Evolutionary conservation across 2,113 vertebrate species (phyloP).

Genomic region (Phasianus colchicus): DNA sequence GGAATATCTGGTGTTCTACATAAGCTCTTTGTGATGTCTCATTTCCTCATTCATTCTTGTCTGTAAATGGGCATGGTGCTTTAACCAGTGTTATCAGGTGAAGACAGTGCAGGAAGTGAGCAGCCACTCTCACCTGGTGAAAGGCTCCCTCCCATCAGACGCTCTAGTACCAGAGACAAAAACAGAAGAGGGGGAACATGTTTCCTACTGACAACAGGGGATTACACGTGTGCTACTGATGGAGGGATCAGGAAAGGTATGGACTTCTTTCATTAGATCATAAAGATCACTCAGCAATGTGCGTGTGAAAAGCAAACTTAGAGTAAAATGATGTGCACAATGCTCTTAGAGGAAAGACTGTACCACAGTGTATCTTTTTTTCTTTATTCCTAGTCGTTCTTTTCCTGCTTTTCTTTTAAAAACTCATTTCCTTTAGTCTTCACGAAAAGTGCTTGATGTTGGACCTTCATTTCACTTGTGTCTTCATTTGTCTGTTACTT

Average conservation of each 20-base stretch:
- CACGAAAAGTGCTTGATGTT: slow-evolving; percentile 52
- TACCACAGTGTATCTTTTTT: slow-evolving; percentile 49
- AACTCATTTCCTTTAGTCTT: slow-evolving; percentile 12
- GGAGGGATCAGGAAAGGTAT: slow-evolving; percentile 92
- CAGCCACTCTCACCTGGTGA: slow-evolving; percentile 93
- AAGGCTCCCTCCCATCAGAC: slow-evolving; percentile 90
- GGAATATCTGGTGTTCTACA: slow-evolving; percentile 63
- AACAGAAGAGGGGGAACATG: slow-evolving; percentile 91
- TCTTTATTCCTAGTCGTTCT: slow-evolving; percentile 34
- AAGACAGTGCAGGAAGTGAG: slow-evolving; percentile 95
- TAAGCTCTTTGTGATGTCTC: slow-evolving; percentile 83
- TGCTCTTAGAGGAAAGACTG: slow-evolving; percentile 56
- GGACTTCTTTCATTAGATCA: slow-evolving; percentile 77
- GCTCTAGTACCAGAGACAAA: slow-evolving; percentile 93
- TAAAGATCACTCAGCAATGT: slow-evolving; percentile 67
- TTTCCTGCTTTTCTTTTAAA: slow-evolving; percentile 42
- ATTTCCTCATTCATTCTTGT: slow-evolving; percentile 79
- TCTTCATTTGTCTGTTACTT: slow-evolving; percentile 34
- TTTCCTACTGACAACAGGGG: slow-evolving; percentile 94
- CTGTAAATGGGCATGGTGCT: slow-evolving; percentile 83
- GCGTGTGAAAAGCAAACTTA: slow-evolving; percentile 51
- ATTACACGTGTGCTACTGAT: slow-evolving; percentile 92
- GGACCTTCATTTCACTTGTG: slow-evolving; percentile 49
- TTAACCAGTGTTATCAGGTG: slow-evolving; percentile 91
- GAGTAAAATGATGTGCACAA: slow-evolving; percentile 48